Conservation (phyloP, 1,140 invertebrate genomes). For the Eueides isabella region DNA sequence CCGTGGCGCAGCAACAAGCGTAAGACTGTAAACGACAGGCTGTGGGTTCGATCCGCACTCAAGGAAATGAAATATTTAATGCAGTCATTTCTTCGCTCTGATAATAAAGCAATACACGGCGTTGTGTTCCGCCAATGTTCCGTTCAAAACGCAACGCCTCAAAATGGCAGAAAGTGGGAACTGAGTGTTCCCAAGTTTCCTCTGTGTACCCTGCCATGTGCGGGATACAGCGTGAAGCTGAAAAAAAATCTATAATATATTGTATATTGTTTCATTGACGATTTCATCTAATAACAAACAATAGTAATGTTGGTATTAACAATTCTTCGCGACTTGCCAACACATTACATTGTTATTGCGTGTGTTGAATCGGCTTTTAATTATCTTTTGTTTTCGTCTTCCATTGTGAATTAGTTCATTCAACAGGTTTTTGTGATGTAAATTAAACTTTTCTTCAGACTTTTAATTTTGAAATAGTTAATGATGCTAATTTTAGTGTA, state of each 20-base stretch:
- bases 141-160: no score
- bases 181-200: no score
- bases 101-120: no score
- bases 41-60: no score
- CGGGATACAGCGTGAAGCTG: no score
- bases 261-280: neutral
- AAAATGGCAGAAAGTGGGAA: no score
- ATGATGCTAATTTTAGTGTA: neutral
- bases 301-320: neutral
- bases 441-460: constrained; percentile 26
- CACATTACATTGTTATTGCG: constrained; percentile 31
- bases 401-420: constrained; percentile 65
- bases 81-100: no score
- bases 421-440: constrained; percentile 55
- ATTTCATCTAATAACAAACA: constrained; percentile 2
- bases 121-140: no score
- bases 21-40: no score
- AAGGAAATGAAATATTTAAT: no score
- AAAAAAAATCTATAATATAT: neutral
- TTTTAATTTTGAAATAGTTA: constrained; percentile 17
- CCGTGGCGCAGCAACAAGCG: no score
- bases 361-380: constrained; percentile 44
- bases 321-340: constrained; percentile 1
- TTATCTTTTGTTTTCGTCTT: constrained; percentile 65
- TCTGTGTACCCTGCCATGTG: no score